phyloP scores from a whole-genome alignment of 2,797 vertebrate species.

The Enteromius unitaeniatus region DNA sequence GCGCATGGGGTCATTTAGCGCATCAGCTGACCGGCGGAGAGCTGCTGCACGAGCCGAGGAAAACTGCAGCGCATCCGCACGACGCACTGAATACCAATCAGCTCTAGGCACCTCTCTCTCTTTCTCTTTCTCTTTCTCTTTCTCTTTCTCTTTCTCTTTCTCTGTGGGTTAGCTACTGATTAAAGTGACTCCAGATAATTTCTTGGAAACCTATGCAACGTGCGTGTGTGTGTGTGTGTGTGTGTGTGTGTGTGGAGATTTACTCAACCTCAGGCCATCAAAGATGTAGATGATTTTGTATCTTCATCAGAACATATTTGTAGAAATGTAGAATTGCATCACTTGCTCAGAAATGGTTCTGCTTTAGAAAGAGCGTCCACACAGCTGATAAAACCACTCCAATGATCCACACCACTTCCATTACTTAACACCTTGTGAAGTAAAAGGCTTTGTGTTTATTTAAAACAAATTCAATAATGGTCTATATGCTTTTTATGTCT shows the following conservation, averaged over 20 bases:
- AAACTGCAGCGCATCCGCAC: conserved; percentile 61
- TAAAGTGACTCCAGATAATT: conserved; percentile 7
- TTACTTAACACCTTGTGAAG: too few species aligned
- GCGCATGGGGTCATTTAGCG: conserved; percentile 14
- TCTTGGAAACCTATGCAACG: not conserved
- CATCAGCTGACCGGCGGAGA: conserved; percentile 34
- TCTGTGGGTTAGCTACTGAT: not conserved
- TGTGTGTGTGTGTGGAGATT: not conserved
- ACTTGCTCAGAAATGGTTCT: not conserved
- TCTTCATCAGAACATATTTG: not conserved
- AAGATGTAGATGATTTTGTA: not conserved
- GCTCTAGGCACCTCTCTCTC: conserved; percentile 45
- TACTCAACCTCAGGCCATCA: not conserved
- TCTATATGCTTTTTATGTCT: too few species aligned
- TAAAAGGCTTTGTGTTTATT: too few species aligned
- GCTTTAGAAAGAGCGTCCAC: not conserved
- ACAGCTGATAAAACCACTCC: not conserved
- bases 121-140: too few species aligned
- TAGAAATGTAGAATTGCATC: not conserved
- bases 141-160: conserved; percentile 6
- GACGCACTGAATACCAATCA: conserved; percentile 54
- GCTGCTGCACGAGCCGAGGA: conserved; percentile 38
- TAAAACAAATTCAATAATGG: not conserved
- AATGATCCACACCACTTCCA: too few species aligned
- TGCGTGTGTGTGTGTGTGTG: too few species aligned